A percentile compares a stretch with the other conserved stretches of the same genome.
Evolutionary conservation across 1,140 invertebrate genomes (phyloP).

Genomic region (Neodiprion fabricii): DNA sequence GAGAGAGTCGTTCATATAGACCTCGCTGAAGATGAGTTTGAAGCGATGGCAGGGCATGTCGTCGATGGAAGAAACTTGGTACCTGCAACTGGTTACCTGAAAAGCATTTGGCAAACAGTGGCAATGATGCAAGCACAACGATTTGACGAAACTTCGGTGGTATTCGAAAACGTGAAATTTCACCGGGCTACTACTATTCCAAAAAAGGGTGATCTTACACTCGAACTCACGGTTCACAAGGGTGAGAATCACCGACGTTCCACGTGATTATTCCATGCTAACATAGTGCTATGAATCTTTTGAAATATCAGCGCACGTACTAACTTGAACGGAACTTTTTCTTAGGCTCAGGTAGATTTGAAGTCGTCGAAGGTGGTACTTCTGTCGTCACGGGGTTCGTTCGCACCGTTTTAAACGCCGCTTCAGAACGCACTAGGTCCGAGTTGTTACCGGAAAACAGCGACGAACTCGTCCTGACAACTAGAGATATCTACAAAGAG

Average conservation of each 20-base stretch:
- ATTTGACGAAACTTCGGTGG: constrained; percentile 74
- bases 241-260: constrained; percentile 54
- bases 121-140: constrained; percentile 72
- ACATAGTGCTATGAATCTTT: no score
- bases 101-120: constrained; percentile 84
- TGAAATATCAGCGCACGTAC: no score
- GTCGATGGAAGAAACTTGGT: constrained; percentile 59
- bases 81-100: constrained; percentile 66
- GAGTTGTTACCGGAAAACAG: neutral
- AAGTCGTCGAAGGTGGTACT: constrained; percentile 75
- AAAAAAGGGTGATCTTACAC: constrained; percentile 69
- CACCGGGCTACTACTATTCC: constrained; percentile 78
- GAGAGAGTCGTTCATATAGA: constrained; percentile 49
- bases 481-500: constrained; percentile 88
- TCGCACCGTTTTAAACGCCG: constrained; percentile 59
- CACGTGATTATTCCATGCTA: no score
- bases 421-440: constrained; percentile 42
- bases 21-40: constrained; percentile 52
- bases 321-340: no score
- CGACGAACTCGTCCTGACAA: constrained; percentile 42
- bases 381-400: constrained; percentile 76
- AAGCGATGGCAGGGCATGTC: constrained; percentile 62
- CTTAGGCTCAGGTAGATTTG: constrained; percentile 53
- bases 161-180: constrained; percentile 85
- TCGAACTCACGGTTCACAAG: constrained; percentile 79